Base-by-base conservation (phyloP, 2,113 vertebrate species). In the Alethe diademata region DNA sequence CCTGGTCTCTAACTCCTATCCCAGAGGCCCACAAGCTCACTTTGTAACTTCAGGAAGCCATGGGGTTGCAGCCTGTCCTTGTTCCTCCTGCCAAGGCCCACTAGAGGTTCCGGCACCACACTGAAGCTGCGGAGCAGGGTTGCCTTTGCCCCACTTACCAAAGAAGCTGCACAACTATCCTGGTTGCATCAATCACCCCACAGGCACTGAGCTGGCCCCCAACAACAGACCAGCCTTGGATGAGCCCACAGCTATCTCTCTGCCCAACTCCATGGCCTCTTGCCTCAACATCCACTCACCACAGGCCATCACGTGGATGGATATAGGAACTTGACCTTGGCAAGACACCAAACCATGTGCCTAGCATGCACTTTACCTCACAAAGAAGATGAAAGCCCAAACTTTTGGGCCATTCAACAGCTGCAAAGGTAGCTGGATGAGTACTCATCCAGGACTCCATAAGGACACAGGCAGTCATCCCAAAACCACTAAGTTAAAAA, bases 21-120 rank as follows among this genome's bases (percentile, higher is more conserved):
- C 43, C 11, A 35, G 15, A 51, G 26, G 8, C 26, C 1, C 1
- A 62, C 8, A 17, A 7, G 22, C 36, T 62, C 0, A 0, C 33
- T 64, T 75, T 14, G 9, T 15, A 87, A 29, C 9, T 54, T 7
- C 6, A 6, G 11, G 18, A 87, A 80, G 33, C 29, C 29, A 33
- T 0, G 0, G 57, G 4, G 33, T n/a, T 66, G 48, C 48, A 42
- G 24, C 17, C 9, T 64, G 43, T 19, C 19, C 22, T 40, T 3
- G 2, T 11, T 78, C 35, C 74, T 66, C n/a, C 33, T 83, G 12
- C 20, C 25, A 60, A 25, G 16, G 10, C 42, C 78, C 5, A 2
- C 19, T 28, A 29, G 28, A 33, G 11, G 2, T 33, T 71, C 40
- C 16, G 16, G 56, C 20, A 86, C 17, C 6, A 19, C 2, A 0